Evolutionary conservation across 1,140 invertebrate species (phyloP), one percentile per base, ranked within the genome.

Genomic region (Drosophila burlai): DNA sequence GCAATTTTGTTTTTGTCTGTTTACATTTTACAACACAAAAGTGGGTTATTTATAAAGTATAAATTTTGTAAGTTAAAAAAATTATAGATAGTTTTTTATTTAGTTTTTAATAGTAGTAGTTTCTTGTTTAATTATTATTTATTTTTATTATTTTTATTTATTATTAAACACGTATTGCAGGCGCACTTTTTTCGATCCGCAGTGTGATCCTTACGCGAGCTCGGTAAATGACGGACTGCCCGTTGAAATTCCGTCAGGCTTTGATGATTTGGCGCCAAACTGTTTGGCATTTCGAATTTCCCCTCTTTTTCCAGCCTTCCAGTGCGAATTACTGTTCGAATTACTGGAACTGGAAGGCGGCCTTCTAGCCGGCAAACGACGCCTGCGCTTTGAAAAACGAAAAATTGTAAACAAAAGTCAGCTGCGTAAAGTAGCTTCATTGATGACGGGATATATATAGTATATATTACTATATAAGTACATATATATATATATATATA

Each of bases 351-450:
- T 61, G 78, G 66, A 84, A 73, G 26, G 38, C 24, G 26, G 43
- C 24, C 18, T 76, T 76, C 57, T 60, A 76, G 77, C 83, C 83
- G 83, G 84, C 64, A 50, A 66, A 77, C 50, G 59, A 49, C 81
- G 84, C 80, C 52, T 83, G 83, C 84, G 83, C 13, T 1, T 13
- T 21, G 34, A 4, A 16, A 46, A 21, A 13, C 5, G 10, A 13
- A n/a, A 52, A 29, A 21, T 47, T 34, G 76, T 87, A 89, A 87
- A 87, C 83, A 87, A 83, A 71, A 42, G 26, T 49, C 83, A 87
- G 83, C 83, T 87, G 82, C 3, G 6, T 34, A 13, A 7, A 34
- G 29, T 5, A 43, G 36, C 54, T 83, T 76, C 69, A 87, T 83
- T 86, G 75, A 87, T 63, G 63, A 68, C 29, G 47, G 24, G 10